Conservation (phyloP, 2,888 invertebrate genomes). For the Lasius platythorax region DNA sequence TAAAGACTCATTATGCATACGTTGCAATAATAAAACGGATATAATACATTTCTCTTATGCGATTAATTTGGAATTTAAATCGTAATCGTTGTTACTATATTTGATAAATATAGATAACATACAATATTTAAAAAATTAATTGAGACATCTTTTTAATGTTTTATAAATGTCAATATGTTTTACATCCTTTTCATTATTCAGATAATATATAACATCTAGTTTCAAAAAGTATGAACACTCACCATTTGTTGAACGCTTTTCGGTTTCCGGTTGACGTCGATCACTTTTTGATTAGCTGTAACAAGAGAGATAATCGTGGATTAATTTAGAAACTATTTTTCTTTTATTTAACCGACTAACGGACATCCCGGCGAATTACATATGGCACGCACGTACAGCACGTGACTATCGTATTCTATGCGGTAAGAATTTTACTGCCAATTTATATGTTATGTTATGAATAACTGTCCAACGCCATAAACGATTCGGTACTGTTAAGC, state of each 20-base stretch:
- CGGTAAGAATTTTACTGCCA: conserved; percentile 69
- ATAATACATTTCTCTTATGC: background rate
- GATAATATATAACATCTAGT: background rate
- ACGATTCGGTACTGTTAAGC: conserved; percentile 71
- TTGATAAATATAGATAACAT: background rate
- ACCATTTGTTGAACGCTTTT: conserved; percentile 97
- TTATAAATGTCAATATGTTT: background rate
- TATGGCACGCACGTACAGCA: conserved; percentile 68
- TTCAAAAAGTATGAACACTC: conserved; percentile 85
- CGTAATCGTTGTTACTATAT: background rate
- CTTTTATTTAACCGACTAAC: conserved; percentile 22
- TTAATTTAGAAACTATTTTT: conserved; percentile 37
- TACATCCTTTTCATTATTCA: background rate
- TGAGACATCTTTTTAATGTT: background rate
- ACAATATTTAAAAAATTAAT: background rate
- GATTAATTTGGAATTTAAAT: background rate
- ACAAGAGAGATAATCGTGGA: conserved; percentile 44
- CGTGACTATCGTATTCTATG: conserved; percentile 74
- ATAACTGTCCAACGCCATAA: conserved; percentile 77
- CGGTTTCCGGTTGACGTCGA: conserved; percentile 93
- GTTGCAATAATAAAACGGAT: background rate
- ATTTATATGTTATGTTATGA: conserved; percentile 73
- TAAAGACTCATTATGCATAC: background rate
- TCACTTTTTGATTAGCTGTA: conserved; percentile 92
- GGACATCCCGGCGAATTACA: conserved; percentile 58